phyloP scores from a whole-genome alignment of 1,140 invertebrate genomes.

The Musca vetustissima region DNA sequence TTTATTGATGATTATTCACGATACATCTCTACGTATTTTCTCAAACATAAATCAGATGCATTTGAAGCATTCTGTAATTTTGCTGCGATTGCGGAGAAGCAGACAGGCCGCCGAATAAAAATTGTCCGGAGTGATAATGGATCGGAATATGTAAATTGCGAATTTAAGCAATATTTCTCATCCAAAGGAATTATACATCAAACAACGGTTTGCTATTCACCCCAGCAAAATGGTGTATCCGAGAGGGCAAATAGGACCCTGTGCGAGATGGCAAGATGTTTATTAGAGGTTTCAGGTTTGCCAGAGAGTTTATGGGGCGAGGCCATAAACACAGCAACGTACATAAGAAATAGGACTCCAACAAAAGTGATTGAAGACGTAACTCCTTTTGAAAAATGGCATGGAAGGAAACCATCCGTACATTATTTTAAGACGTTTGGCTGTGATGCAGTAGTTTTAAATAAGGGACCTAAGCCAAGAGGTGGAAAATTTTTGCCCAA shows the following conservation, averaged over 20 bases:
- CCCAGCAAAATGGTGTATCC: conserved; percentile 54
- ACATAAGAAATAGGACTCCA: conserved; percentile 28
- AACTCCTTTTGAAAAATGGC: conserved; percentile 39
- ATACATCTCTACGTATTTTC: background rate
- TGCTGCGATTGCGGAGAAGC: conserved; percentile 27
- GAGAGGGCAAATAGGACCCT: conserved; percentile 40
- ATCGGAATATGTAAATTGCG: conserved; percentile 44
- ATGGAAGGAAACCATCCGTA: too few species aligned
- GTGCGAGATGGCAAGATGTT: conserved; percentile 31
- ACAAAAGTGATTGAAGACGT: too few species aligned
- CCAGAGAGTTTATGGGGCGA: too few species aligned
- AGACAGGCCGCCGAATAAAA: conserved; percentile 44
- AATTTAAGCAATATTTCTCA: conserved; percentile 34
- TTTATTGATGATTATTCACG: conserved; percentile 39
- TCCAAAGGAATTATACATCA: conserved; percentile 54
- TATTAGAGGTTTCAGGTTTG: conserved; percentile 42
- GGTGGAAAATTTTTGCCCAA: conserved; percentile 32
- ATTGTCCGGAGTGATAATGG: conserved; percentile 51
- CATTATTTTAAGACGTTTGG: too few species aligned
- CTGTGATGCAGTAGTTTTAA: too few species aligned
- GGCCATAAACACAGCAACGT: conserved; percentile 46
- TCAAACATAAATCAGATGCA: conserved; percentile 9
- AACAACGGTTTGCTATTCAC: conserved; percentile 47
- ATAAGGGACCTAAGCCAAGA: conserved; percentile 29
- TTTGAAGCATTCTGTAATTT: conserved; percentile 12